These are phyloP conservation scores for Nothura maculosa DNA, from an alignment of 2,797 vertebrate species.

Conservation along the genomic window DNA sequence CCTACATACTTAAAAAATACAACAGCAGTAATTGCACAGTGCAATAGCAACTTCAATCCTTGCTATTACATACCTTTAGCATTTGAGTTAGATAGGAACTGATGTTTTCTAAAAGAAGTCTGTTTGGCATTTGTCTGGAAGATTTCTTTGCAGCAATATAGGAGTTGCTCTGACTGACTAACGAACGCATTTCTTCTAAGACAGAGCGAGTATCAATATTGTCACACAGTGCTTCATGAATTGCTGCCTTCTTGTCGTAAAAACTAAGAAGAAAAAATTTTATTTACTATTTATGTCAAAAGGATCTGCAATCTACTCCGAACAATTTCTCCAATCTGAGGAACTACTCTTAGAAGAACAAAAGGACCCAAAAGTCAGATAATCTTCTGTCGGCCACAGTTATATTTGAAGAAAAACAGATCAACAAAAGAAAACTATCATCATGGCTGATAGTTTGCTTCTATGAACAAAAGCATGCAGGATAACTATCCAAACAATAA, in stretches of 20 bases:
- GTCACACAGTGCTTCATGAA: slow-evolving; percentile 94
- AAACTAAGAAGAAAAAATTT: slow-evolving; percentile 82
- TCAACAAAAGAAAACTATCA: not conserved
- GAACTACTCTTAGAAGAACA: not conserved
- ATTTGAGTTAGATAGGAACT: slow-evolving; percentile 90
- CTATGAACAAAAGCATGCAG: not conserved
- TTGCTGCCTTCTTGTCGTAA: slow-evolving; percentile 85
- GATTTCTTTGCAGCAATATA: slow-evolving; percentile 92
- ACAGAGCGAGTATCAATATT: slow-evolving; percentile 92
- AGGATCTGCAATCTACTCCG: not conserved
- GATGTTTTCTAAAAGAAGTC: slow-evolving; percentile 86
- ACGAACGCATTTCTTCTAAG: slow-evolving; percentile 92
- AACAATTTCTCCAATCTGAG: not conserved
- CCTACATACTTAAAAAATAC: not conserved
- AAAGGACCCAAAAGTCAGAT: not conserved
- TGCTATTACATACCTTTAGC: slow-evolving; percentile 87
- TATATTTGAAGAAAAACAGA: slow-evolving; percentile 25
- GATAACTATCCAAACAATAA: not conserved
- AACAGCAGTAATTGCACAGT: not conserved
- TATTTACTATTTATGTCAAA: not conserved
- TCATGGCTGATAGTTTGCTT: not conserved
- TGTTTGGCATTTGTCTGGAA: slow-evolving; percentile 86
- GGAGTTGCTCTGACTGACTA: slow-evolving; percentile 92
- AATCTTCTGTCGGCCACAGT: not conserved
- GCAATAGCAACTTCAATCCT: not conserved